Base-by-base conservation (phyloP, 2,888 invertebrate genomes). In the Cactoblastis cactorum region DNA sequence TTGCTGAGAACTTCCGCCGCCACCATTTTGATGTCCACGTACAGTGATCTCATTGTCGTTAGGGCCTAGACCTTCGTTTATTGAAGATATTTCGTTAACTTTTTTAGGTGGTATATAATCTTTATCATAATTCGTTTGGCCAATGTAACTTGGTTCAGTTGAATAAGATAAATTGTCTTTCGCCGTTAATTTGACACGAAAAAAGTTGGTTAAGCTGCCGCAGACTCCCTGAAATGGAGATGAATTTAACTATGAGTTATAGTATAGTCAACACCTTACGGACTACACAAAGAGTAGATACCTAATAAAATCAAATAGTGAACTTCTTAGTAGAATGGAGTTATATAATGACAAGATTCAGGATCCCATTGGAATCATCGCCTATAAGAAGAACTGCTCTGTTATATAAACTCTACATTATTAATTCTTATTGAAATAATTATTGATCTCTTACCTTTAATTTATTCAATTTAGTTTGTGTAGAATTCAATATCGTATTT, bases 401-500 rank as follows among this genome's bases (percentile, higher is more conserved):
- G n/a, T n/a, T n/a, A n/a, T n/a, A n/a, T n/a, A n/a, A n/a, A n/a
- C n/a, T n/a, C n/a, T n/a, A n/a, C n/a, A n/a, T n/a, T n/a, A n/a
- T n/a, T n/a, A n/a, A n/a, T n/a, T 22, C 22, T 4, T 4, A 22
- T 32, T 32, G 9, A 5, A 32, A 5, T 3, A 32, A 32, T 32
- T 3, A 5, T 8, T 11, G 2, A 6, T 32, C 32, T 32, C 52
- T 57, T 69, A 95, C 95, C 92, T 95, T 96, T 59, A 98, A 93
- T 67, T 93, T 93, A 85, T 95, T 96, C 53, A 98, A 90, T 83
- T 97, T 97, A 55, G 93, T 94, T 74, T 98, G 97, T 1, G 97
- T 97, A 11, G 92, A 92, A 61, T 92, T 92, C 47, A 97, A 83
- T 61, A 96, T 95, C 37, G 91, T 93, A 70, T 95, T 96, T 35